phyloP scores from a whole-genome alignment of 2,113 vertebrate species.

The Motacilla alba region DNA sequence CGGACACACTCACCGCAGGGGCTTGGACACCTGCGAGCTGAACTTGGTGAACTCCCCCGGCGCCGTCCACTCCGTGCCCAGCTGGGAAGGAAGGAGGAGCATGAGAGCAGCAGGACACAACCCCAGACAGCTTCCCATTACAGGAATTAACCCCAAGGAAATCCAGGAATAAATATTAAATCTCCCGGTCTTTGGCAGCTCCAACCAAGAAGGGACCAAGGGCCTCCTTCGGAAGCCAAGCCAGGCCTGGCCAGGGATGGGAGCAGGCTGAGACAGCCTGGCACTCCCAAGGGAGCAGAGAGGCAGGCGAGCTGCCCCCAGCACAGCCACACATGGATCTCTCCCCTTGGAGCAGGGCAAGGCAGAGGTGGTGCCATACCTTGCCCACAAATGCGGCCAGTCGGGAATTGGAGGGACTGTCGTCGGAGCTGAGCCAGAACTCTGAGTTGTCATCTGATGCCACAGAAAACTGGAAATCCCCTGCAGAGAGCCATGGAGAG shows the following conservation, averaged over 20 bases:
- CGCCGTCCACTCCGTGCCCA: conserved; percentile 94
- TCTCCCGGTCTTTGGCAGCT: not conserved
- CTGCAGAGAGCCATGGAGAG: conserved; percentile 56
- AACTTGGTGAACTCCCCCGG: conserved; percentile 98
- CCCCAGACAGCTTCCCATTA: not conserved
- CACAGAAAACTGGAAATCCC: conserved; percentile 96
- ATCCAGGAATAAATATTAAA: not conserved
- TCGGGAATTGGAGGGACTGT: conserved; percentile 85
- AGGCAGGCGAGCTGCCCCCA: not conserved
- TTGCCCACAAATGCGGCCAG: conserved; percentile 91
- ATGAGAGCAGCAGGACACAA: not conserved
- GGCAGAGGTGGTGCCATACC: conserved; percentile 56
- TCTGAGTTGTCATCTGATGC: conserved; percentile 98
- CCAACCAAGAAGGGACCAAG: not conserved
- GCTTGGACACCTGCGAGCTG: conserved; percentile 94
- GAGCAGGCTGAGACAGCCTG: not conserved
- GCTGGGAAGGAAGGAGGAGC: conserved; percentile 58
- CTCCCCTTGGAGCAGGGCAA: no score
- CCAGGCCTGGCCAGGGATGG: not conserved
- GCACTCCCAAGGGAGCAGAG: not conserved
- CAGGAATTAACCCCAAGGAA: not conserved
- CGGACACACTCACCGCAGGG: conserved; percentile 83
- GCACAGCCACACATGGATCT: accelerated
- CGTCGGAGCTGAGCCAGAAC: conserved; percentile 93
- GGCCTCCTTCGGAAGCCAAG: not conserved